Evolutionary conservation across 2,888 invertebrate genomes (phyloP).

Genomic region (Timema podura): DNA sequence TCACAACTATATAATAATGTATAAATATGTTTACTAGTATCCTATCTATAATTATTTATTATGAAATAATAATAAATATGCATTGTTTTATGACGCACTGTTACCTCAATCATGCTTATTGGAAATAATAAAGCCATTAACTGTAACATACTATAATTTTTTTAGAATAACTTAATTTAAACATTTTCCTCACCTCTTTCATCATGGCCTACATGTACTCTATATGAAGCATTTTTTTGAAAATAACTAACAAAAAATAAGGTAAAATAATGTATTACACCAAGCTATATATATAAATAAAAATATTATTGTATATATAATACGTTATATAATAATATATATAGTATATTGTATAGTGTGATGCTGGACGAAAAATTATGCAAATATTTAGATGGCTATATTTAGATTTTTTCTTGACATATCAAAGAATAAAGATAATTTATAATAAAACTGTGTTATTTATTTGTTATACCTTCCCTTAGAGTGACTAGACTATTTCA

Average conservation of each 20-base stretch:
- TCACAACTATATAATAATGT: too few relatives aligned
- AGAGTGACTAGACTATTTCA: too few relatives aligned
- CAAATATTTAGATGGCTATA: slow-evolving; percentile 20
- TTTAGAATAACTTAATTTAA: slow-evolving; percentile 7
- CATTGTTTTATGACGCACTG: too few relatives aligned
- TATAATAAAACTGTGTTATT: slow-evolving; percentile 18
- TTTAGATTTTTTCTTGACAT: slow-evolving; percentile 29
- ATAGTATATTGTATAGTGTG: slow-evolving; percentile 18
- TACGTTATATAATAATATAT: slow-evolving; percentile 12
- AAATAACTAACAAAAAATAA: slow-evolving; percentile 5
- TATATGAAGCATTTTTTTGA: slow-evolving; percentile 6
- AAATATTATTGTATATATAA: slow-evolving; percentile 22
- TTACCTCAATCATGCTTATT: too few relatives aligned
- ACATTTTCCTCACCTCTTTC: slow-evolving; percentile 15
- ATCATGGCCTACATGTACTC: neutral
- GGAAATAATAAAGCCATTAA: too few relatives aligned
- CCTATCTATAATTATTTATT: neutral
- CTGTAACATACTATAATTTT: slow-evolving; percentile 8
- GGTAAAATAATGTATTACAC: slow-evolving; percentile 17
- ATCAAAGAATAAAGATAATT: slow-evolving; percentile 24
- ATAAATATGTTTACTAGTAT: neutral
- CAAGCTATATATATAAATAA: slow-evolving; percentile 20
- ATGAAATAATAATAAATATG: too few relatives aligned
- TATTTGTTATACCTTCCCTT: too few relatives aligned
- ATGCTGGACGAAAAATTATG: slow-evolving; percentile 12